These are phyloP conservation scores for Rhyzopertha dominica DNA, from an alignment of 1,140 invertebrate genomes.

Conservation along the genomic window DNA sequence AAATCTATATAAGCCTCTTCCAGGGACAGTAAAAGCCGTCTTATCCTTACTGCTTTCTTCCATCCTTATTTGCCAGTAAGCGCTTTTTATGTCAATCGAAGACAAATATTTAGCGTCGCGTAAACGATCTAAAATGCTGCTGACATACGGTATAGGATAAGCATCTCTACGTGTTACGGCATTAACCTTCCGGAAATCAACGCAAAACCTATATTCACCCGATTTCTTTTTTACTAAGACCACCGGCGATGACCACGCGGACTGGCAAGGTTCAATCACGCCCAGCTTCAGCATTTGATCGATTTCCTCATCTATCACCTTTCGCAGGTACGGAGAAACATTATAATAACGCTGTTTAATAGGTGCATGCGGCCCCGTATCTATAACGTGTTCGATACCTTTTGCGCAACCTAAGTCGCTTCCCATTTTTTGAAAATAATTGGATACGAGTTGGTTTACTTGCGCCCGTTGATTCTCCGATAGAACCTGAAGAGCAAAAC, in stretches of 20 bases:
- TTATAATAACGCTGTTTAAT: conserved; percentile 29
- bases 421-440: conserved; percentile 6
- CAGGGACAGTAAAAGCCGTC: conserved; percentile 36
- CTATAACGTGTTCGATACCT: conserved; percentile 4
- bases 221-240: conserved; percentile 23
- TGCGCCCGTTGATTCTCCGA: not conserved
- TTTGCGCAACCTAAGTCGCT: conserved; percentile 2
- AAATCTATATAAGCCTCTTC: conserved; percentile 34
- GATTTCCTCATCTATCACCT: conserved; percentile 17
- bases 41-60: conserved; percentile 29
- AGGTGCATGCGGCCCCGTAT: conserved; percentile 14
- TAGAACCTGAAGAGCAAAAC: not conserved
- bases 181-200: conserved; percentile 1
- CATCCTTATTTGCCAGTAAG: conserved; percentile 37
- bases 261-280: conserved; percentile 10
- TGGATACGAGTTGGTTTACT: not conserved
- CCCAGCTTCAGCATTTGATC: conserved; percentile 12
- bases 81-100: conserved; percentile 33
- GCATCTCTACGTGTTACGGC: conserved; percentile 26
- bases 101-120: conserved; percentile 26
- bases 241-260: conserved; percentile 14
- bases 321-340: conserved; percentile 24
- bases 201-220: conserved; percentile 8
- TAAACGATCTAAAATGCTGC: conserved; percentile 28
- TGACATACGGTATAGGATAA: conserved; percentile 22